Conservation (phyloP, 2,113 vertebrate species). For the Hemibagrus wyckioides region DNA sequence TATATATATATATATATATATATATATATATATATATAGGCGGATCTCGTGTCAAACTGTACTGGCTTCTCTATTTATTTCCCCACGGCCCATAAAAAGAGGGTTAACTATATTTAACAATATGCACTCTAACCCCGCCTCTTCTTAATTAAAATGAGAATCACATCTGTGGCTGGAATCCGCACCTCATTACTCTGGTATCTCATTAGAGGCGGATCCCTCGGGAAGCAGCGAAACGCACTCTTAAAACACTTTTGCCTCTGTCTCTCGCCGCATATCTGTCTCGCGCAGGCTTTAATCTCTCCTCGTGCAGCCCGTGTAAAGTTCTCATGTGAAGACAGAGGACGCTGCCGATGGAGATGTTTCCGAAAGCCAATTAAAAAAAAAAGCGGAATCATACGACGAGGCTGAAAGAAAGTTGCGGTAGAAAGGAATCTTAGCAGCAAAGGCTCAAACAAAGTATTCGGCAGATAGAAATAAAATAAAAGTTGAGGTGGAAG, state of each 20-base stretch:
- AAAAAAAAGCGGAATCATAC: constrained; percentile 41
- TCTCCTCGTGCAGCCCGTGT: constrained; percentile 47
- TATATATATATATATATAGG: neutral
- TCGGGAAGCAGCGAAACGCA: constrained; percentile 57
- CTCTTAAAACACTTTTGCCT: constrained; percentile 69
- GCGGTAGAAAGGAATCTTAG: neutral
- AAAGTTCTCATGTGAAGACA: constrained; percentile 57
- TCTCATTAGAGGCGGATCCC: constrained; percentile 73
- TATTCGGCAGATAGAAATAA: neutral
- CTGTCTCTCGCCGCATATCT: constrained; percentile 59
- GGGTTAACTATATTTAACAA: constrained; percentile 80
- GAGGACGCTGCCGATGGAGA: constrained; percentile 35
- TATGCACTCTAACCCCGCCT: constrained; percentile 63
- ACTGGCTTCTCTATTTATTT: constrained; percentile 48
- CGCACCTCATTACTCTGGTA: constrained; percentile 78
- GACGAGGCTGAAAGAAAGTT: constrained; percentile 22
- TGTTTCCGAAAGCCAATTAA: constrained; percentile 55
- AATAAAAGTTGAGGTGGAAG: neutral
- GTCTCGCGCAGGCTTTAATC: constrained; percentile 67
- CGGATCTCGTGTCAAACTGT: constrained; percentile 33
- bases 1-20: neutral
- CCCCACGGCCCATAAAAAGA: constrained; percentile 58
- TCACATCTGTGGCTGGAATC: constrained; percentile 75
- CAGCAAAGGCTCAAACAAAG: neutral
- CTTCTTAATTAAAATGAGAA: constrained; percentile 77